Base-by-base conservation (phyloP, 2,113 vertebrate genomes). In the Phycodurus eques region DNA sequence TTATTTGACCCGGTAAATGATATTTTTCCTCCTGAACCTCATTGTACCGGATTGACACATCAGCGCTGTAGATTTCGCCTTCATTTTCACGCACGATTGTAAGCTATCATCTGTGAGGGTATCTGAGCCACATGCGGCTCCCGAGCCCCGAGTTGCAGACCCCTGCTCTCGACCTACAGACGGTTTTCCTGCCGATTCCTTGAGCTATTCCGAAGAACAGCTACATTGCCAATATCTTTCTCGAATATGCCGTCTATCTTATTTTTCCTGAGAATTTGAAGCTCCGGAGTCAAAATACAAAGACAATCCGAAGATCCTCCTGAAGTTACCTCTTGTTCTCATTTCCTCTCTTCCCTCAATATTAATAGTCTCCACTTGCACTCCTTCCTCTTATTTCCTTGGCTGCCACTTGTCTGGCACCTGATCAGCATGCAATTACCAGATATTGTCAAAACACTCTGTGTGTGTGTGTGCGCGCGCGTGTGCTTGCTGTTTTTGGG, bases 321-420 rank as follows among this genome's bases (percentile, higher is more conserved):
- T 54, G 39, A 43, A 77, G 51, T 33, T 47, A 68, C 64, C 43
- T 56, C 68, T 67, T 15, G 6, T 72, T 60, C 11, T 57, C 47
- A 11, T 54, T 42, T 74, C 49, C n/a, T n/a, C 61, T 35, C 8
- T 42, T 53, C 59, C 22, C 56, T 59, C 33, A 59, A 51, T 53
- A 76, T 78, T 65, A 76, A 81, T 74, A 73, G 65, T 46, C 51
- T 17, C 0, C 39, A 31, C 76, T 76, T 31, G 75, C 67, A 70
- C 68, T 72, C 63, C 19, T 68, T 67, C 12, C 57, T 63, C 49
- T 72, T 72, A 27, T 79, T 70, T 79, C 73, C 44, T 73, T 19
- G 13, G 11, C 56, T 63, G 8, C 72, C 70, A 73, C 68, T 81
- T 59, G 59, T 67, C 67, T 86, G 57, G 56, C 27, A 17, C 68